Percentiles rank a stretch among this genome's conserved stretches.
These are phyloP conservation scores for Thera britannica DNA, from an alignment of 2,888 invertebrate genomes.

Conservation along the genomic window DNA sequence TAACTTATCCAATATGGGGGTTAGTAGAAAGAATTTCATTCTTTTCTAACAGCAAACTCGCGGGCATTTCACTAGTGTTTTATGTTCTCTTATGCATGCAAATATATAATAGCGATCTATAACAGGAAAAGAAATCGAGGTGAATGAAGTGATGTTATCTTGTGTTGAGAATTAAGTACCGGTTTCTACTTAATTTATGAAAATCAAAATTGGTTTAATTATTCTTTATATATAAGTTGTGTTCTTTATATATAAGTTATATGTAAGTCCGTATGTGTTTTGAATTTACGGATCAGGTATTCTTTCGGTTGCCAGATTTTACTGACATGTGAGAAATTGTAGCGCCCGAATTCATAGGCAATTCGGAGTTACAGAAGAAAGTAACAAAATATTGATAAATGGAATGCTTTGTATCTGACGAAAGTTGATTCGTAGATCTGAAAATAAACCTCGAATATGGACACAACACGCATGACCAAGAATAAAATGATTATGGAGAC, in stretches of 20 bases:
- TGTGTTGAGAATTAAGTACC: slow-evolving; percentile 37
- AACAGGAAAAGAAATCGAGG: slow-evolving; percentile 65
- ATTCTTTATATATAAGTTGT: slow-evolving; percentile 26
- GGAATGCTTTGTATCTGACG: slow-evolving; percentile 3
- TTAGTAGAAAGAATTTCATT: background rate
- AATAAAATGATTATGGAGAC: background rate
- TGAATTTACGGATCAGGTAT: slow-evolving; percentile 19
- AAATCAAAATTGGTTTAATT: slow-evolving; percentile 25
- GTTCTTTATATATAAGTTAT: slow-evolving; percentile 30
- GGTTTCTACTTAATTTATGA: slow-evolving; percentile 42
- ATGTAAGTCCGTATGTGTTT: slow-evolving; percentile 19
- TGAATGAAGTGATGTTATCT: slow-evolving; percentile 47
- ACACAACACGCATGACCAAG: too few species aligned
- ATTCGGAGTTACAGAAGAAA: slow-evolving; percentile 8
- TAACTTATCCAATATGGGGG: too few species aligned
- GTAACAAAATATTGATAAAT: background rate
- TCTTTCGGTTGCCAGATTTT: slow-evolving; percentile 23
- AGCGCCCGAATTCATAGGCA: slow-evolving; percentile 29
- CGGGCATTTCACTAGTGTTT: slow-evolving; percentile 1
- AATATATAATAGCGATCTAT: slow-evolving; percentile 49
- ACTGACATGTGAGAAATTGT: slow-evolving; percentile 47
- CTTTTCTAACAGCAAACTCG: background rate
- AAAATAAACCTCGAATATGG: slow-evolving; percentile 2
- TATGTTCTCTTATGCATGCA: slow-evolving; percentile 41
- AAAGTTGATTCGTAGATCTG: background rate